Evolutionary conservation across 1,140 invertebrate genomes (phyloP).

Genomic region (Ectropis grisescens): DNA sequence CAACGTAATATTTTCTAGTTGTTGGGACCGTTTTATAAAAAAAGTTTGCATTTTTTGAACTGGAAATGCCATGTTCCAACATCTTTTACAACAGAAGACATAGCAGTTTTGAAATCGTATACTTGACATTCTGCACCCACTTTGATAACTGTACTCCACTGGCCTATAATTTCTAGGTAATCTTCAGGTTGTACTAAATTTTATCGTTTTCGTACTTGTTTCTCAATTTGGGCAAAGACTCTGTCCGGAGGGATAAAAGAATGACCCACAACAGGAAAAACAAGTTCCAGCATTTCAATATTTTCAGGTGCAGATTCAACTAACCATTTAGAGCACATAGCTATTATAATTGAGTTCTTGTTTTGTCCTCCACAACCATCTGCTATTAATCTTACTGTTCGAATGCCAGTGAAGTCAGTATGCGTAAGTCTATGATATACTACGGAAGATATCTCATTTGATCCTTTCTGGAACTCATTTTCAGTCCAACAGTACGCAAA

Average conservation of each 20-base stretch:
- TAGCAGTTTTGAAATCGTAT: too few relatives aligned
- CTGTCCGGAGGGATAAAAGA: constrained; percentile 22
- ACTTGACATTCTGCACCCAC: too few relatives aligned
- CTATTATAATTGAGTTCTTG: constrained; percentile 20
- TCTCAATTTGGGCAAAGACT: constrained; percentile 20
- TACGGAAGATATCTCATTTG: constrained; percentile 19
- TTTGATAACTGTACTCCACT: too few relatives aligned
- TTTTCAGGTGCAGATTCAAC: constrained; percentile 7
- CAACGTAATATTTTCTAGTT: too few relatives aligned
- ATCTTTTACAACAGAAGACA: too few relatives aligned
- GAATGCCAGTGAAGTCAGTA: constrained; percentile 2
- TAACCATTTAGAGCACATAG: constrained; percentile 14
- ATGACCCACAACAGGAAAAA: constrained; percentile 25
- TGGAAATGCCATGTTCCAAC: too few relatives aligned
- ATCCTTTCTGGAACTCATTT: constrained; percentile 12
- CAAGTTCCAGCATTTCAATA: constrained; percentile 14
- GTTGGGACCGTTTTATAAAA: too few relatives aligned
- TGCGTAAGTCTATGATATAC: constrained; percentile 9
- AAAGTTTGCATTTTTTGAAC: too few relatives aligned
- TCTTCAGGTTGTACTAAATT: too few relatives aligned
- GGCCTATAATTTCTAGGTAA: too few relatives aligned
- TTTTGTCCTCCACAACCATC: constrained; percentile 27
- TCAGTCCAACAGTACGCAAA: constrained; percentile 19
- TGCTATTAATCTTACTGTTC: constrained; percentile 14
- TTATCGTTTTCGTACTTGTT: too few relatives aligned